Evolutionary conservation across 1,140 invertebrate species (phyloP), one percentile per base, ranked within the genome.

Genomic region (Apis florea): DNA sequence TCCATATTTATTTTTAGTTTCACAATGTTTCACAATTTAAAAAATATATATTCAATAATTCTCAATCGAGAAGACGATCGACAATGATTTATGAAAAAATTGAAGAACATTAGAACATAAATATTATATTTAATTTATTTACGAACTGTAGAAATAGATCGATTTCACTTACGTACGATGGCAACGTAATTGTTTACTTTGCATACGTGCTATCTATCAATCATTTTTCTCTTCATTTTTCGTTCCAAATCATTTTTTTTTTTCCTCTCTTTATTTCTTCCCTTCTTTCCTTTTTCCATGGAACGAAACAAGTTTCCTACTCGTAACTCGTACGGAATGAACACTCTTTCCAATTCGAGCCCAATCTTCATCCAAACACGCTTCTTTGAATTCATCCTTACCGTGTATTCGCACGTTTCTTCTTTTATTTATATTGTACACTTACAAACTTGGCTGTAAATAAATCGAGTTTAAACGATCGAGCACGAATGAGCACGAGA

Each of bases 71-170:
- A 40, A 40, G 31, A 31, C 2, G 4, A 3, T 31, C 31, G 31
- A 40, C 31, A 40, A 40, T 40, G 31, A 40, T 40, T 6, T 40
- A 40, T 5, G 5, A 40, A 40, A 5, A 40, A 47, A 49, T n/a
- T 24, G 49, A 40, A 70, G 49, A 31, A 26, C 21, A 24, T 56
- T n/a, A n/a, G n/a, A n/a, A 5, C 15, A 40, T 40, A 40, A 6
- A 40, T 15, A 21, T 19, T n/a, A 6, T 26, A 49, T 77, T 67
- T 69, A 69, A 59, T 69, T 78, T 78, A 78, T 78, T 51, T 26
- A 51, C n/a, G 12, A 54, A 40, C 21, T 24, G n/a, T 19, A 40
- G 24, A 40, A 24, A 19, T 31, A 21, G 19, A n/a, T 66, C 51
- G 10, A 11, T 66, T 66, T 19, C 9, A 13, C 0, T n/a, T 15